phyloP scores from a whole-genome alignment of 2,113 vertebrate species.

The Chitala chitala region DNA sequence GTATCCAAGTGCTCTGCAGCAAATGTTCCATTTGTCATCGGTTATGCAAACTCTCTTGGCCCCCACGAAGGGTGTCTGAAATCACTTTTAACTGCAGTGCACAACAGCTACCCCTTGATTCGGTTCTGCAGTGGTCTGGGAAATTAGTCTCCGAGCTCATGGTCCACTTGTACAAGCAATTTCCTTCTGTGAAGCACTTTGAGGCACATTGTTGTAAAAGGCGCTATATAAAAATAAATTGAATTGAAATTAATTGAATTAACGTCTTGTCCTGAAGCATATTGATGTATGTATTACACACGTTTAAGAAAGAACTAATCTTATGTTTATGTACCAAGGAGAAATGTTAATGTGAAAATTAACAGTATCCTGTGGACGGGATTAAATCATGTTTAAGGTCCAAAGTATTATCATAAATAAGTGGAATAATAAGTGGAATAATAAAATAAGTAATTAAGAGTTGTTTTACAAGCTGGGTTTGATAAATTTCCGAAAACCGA shows the following conservation, averaged over 20 bases:
- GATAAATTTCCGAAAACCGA: too few species aligned
- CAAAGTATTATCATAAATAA: background rate
- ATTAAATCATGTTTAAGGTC: background rate
- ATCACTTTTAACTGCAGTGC: constrained; percentile 15
- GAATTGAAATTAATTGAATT: too few species aligned
- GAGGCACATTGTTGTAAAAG: too few species aligned
- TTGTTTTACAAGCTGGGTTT: too few species aligned
- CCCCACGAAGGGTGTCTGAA: constrained; percentile 6
- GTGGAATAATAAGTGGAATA: background rate
- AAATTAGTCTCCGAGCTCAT: background rate
- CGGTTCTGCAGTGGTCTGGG: background rate
- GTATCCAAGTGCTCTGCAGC: constrained; percentile 36
- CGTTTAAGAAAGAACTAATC: background rate
- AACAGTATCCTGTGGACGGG: background rate
- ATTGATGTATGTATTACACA: background rate
- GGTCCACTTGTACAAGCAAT: background rate
- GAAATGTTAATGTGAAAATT: background rate
- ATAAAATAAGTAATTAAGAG: too few species aligned
- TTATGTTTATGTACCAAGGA: background rate
- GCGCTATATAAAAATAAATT: too few species aligned
- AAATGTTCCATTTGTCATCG: constrained; percentile 29
- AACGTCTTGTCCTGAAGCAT: too few species aligned
- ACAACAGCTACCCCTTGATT: constrained; percentile 5
- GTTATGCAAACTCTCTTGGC: constrained; percentile 26
- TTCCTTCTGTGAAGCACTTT: background rate